Evolutionary conservation across 2,888 invertebrate genomes (phyloP).

Genomic region (Sphinx pinastri): DNA sequence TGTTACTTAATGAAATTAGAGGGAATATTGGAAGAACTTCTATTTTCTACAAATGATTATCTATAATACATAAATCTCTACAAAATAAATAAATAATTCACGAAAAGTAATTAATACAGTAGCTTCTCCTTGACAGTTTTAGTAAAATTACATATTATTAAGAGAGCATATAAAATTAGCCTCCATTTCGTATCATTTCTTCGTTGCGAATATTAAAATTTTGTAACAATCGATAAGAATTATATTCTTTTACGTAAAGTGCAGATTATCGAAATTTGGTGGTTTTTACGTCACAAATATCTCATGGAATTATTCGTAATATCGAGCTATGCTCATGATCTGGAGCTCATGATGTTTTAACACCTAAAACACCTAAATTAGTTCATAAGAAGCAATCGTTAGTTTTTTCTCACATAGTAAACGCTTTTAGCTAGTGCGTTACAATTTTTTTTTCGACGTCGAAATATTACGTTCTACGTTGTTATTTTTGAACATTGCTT

Average conservation of each 20-base stretch:
- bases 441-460: background rate
- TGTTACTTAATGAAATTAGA: background rate
- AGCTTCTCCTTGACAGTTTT: background rate
- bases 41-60: no score
- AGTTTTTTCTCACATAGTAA: background rate
- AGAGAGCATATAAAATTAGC: conserved; percentile 8
- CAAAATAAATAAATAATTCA: no score
- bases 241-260: background rate
- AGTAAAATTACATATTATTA: background rate
- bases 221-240: background rate
- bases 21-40: background rate
- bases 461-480: background rate
- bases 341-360: background rate
- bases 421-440: background rate
- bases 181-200: background rate
- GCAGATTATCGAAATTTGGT: background rate
- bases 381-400: conserved; percentile 10
- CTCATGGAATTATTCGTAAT: background rate
- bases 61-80: background rate
- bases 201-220: background rate
- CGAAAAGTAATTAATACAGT: background rate
- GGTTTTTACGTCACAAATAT: background rate
- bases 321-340: background rate
- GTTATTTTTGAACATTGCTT: conserved; percentile 35
- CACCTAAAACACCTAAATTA: background rate